These are phyloP conservation scores for Macrosiphum euphorbiae DNA, from an alignment of 2,888 invertebrate species.

Conservation along the genomic window DNA sequence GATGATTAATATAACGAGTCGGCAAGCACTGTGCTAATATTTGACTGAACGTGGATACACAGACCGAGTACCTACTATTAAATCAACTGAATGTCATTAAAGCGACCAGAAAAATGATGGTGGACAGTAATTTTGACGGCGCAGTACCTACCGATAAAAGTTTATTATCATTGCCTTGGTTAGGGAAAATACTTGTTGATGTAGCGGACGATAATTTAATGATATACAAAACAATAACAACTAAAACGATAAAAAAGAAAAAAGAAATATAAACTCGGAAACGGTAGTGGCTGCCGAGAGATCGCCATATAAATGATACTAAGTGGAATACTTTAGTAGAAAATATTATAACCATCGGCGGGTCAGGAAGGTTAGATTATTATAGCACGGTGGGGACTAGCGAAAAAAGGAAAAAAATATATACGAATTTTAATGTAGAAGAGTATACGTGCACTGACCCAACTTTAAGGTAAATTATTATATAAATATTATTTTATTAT, in stretches of 20 bases:
- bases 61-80: not conserved
- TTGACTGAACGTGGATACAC: constrained; percentile 10
- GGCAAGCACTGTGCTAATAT: constrained; percentile 18
- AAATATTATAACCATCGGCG: not conserved
- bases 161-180: not conserved
- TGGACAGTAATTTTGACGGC: not conserved
- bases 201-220: not conserved
- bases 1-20: not conserved
- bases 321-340: not conserved
- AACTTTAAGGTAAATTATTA: not conserved
- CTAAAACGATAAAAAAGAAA: constrained; percentile 4
- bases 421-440: not conserved
- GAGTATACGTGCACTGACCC: constrained; percentile 10
- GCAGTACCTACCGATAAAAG: not conserved
- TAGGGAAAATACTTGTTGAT: constrained; percentile 15
- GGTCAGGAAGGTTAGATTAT: constrained; percentile 15
- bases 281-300: not conserved
- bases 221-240: constrained; percentile 5
- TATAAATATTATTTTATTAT: not conserved
- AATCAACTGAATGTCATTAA: constrained; percentile 6
- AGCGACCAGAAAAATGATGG: not conserved
- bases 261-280: not conserved
- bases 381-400: not conserved
- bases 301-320: constrained; percentile 24
- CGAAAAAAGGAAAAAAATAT: not conserved